Base-by-base conservation (phyloP, 2,797 vertebrate species). In the Hypotaenidia okinawae region DNA sequence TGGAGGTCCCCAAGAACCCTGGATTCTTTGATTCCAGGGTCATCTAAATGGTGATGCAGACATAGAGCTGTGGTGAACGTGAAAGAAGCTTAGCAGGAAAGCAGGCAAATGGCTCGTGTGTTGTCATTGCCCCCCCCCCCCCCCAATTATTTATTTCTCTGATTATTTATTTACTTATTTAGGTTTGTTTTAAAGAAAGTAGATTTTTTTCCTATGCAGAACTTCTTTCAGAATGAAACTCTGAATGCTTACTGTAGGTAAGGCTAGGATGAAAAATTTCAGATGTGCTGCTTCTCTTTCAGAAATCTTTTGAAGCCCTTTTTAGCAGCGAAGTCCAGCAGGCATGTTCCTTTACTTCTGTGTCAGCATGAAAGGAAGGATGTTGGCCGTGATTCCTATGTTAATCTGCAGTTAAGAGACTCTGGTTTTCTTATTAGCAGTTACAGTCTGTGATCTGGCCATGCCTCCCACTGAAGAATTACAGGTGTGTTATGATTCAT, bases 361-460 rank as follows among this genome's bases (percentile, higher is more conserved):
- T 75, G 55, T 90, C 76, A 92, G 69, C 82, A 41, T 61, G 66
- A 69, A 89, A 86, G 69, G 52, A 86, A 59, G 86, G 88, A 76
- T 84, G 39, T 72, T 92, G 58, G 82, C 51, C 0, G 0, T 66
- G 62, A 66, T 62, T 93, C 66, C 37, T 23, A 1, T 37, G 35
- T 76, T 92, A 87, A 94, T 84, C 69, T 89, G 69, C 30, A 86
- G 77, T 79, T 90, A 59, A 73, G 55, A 69, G 28, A 62, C 35
- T 83, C 55, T 67, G 39, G 25, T 87, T 91, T 93, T 87, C 77
- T 63, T 90, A 79, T 74, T 94, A 89, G n/a, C 23, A 58, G n/a
- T 57, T 77, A 27, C 28, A 80, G 61, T 35, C 33, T 78, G 59
- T 72, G 77, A 79, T 89, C 43, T 82, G 57, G 7, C 59, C 43